Evolutionary conservation across 53 echinoderm and acorn worm genomes (phyloP).

Genomic region (Paelopatides confundens): DNA sequence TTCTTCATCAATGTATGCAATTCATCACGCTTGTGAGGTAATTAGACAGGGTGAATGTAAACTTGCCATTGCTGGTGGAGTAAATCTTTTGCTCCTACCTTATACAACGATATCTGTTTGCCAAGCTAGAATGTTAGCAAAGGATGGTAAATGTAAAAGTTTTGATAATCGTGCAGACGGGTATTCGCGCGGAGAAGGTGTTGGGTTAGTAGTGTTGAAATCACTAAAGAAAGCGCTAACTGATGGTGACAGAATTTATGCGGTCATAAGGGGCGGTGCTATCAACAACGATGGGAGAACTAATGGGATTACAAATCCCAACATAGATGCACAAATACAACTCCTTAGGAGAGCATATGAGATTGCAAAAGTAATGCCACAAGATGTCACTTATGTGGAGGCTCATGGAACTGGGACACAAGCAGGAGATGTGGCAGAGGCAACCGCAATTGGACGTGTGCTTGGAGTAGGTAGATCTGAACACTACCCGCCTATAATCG

Average conservation of each 20-base stretch:
- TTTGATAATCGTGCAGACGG: conserved; percentile 56
- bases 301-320: conserved; percentile 52
- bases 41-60: conserved; percentile 37
- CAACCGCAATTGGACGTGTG: conserved; percentile 47
- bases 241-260: conserved; percentile 56
- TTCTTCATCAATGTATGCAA: conserved; percentile 61
- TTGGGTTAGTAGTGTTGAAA: conserved; percentile 52
- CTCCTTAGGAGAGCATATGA: conserved; percentile 38
- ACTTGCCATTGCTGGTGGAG: conserved; percentile 57
- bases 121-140: conserved; percentile 57
- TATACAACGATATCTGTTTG: conserved; percentile 15
- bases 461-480: conserved; percentile 35
- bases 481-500: not conserved
- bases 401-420: conserved; percentile 68
- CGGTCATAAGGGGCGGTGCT: conserved; percentile 61
- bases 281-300: conserved; percentile 62
- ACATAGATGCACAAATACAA: conserved; percentile 30
- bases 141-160: conserved; percentile 61
- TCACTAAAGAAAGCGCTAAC: conserved; percentile 32
- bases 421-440: conserved; percentile 57
- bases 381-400: conserved; percentile 57
- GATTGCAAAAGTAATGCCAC: conserved; percentile 38
- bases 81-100: conserved; percentile 24
- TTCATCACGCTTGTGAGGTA: conserved; percentile 54
- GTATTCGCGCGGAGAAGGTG: conserved; percentile 52